Evolutionary conservation across 2,888 invertebrate genomes (phyloP).

Genomic region (Gymnocheta viridis): DNA sequence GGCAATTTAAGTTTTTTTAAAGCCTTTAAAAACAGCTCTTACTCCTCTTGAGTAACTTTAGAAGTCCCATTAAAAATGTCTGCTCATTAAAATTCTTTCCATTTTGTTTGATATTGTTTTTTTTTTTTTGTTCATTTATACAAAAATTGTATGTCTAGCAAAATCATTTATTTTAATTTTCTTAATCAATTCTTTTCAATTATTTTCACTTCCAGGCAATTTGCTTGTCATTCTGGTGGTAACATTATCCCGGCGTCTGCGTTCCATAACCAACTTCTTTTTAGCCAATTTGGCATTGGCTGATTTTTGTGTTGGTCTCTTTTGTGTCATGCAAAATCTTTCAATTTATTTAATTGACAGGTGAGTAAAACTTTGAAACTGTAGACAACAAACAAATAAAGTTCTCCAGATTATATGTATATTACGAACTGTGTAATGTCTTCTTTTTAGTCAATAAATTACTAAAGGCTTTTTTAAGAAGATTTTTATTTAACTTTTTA

Average conservation of each 20-base stretch:
- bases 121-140: neutral
- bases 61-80: conserved; percentile 5
- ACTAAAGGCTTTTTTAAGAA: no score
- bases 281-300: conserved; percentile 94
- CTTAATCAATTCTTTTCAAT: conserved; percentile 37
- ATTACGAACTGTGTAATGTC: neutral
- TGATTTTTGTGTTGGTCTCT: conserved; percentile 95
- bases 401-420: neutral
- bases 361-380: conserved; percentile 82
- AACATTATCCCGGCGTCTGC: conserved; percentile 89
- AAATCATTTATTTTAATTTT: conserved; percentile 28
- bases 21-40: neutral
- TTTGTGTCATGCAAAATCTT: conserved; percentile 95
- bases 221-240: conserved; percentile 93
- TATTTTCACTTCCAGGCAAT: conserved; percentile 86
- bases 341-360: conserved; percentile 90
- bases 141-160: neutral
- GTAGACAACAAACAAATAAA: no score
- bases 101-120: neutral
- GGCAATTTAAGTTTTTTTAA: neutral
- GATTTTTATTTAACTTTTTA: no score
- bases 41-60: neutral
- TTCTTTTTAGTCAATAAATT: neutral
- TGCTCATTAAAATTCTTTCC: neutral
- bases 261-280: conserved; percentile 95